phyloP scores from a whole-genome alignment of 2,888 invertebrate genomes.

The Orthosia cruda region DNA sequence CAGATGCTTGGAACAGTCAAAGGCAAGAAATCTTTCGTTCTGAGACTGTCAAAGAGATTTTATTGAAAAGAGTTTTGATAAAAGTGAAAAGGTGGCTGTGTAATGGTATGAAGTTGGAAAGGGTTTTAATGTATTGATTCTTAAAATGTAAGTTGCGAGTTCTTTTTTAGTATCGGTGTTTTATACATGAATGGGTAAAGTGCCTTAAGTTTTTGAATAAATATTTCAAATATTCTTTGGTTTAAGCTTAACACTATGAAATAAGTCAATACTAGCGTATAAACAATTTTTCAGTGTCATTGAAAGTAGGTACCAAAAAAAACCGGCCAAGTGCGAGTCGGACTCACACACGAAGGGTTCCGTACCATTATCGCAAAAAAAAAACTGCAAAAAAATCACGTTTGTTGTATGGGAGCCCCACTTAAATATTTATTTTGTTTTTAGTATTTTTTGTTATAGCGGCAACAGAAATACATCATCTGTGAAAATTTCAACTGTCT shows the following conservation, averaged over 20 bases:
- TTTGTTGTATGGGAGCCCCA: too few relatives aligned
- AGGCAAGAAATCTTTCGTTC: slow-evolving; percentile 35
- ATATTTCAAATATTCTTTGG: not conserved
- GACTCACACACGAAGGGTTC: too few relatives aligned
- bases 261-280: not conserved
- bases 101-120: slow-evolving; percentile 30
- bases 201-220: not conserved
- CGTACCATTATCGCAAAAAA: too few relatives aligned
- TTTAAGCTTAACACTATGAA: not conserved
- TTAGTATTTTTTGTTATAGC: too few relatives aligned
- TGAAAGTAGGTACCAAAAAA: not conserved
- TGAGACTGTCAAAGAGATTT: slow-evolving; percentile 48
- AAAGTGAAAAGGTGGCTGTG: slow-evolving; percentile 32
- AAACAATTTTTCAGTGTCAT: not conserved
- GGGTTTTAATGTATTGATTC: slow-evolving; percentile 31
- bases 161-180: not conserved
- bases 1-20: slow-evolving; percentile 21
- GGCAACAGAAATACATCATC: too few relatives aligned
- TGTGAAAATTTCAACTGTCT: too few relatives aligned
- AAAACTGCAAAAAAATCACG: too few relatives aligned
- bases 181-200: not conserved
- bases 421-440: too few relatives aligned
- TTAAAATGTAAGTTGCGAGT: not conserved
- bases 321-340: too few relatives aligned
- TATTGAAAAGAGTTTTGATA: slow-evolving; percentile 49